Conservation (phyloP, 2,113 vertebrate species). For the Phaetusa simplex region DNA sequence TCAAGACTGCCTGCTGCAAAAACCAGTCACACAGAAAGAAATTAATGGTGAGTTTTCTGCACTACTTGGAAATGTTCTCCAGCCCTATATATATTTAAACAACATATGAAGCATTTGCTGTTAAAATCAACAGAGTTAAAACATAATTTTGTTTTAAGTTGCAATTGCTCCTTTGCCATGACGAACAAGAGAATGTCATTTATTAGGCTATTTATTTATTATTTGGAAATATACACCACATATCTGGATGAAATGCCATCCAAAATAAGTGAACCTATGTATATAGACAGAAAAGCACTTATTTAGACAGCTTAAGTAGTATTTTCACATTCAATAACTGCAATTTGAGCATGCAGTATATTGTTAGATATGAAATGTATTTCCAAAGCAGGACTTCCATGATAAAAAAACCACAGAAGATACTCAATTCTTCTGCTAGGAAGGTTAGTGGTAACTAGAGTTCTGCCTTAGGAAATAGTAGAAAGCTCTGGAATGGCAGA, state of each 20-base stretch:
- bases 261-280: not conserved
- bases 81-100: not conserved
- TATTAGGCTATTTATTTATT: not conserved
- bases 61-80: not conserved
- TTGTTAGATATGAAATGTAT: not conserved
- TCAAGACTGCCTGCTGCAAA: not conserved
- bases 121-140: not conserved
- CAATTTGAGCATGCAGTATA: not conserved
- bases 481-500: not conserved
- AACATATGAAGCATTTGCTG: not conserved
- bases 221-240: not conserved
- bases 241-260: not conserved
- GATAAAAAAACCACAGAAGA: not conserved
- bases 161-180: not conserved
- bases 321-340: not conserved
- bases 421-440: not conserved
- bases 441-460: not conserved
- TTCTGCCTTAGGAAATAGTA: not conserved
- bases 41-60: not conserved
- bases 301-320: not conserved
- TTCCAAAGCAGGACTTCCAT: not conserved
- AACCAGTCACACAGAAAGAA: not conserved
- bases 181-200: not conserved
- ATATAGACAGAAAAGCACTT: not conserved
- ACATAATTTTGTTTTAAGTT: not conserved